Conservation (phyloP, 2,113 vertebrate genomes). For the Corythaixoides concolor region DNA sequence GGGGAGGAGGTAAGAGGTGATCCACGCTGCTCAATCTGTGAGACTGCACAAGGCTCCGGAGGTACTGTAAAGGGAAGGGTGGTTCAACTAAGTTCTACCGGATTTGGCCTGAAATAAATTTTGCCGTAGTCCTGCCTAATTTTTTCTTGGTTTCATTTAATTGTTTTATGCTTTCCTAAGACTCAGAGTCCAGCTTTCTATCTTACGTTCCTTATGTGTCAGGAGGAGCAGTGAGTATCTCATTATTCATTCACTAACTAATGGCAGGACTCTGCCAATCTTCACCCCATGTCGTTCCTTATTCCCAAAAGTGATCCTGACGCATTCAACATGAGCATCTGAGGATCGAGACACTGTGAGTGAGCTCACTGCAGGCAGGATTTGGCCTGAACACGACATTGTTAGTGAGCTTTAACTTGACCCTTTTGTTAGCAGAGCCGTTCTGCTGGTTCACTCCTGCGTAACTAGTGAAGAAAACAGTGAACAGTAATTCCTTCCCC, state of each 20-base stretch:
- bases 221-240: background rate
- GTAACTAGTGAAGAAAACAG: background rate
- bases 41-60: background rate
- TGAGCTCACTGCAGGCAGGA: background rate
- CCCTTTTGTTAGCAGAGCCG: fast-evolving
- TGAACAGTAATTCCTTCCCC: background rate
- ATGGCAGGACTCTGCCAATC: background rate
- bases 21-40: background rate
- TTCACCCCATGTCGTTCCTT: fast-evolving
- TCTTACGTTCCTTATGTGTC: background rate
- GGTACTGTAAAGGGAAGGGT: fast-evolving
- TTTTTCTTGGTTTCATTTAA: background rate
- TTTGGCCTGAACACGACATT: background rate
- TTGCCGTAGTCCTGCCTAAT: background rate
- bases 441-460: background rate
- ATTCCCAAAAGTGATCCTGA: background rate
- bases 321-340: background rate
- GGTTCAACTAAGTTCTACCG: background rate
- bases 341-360: fast-evolving
- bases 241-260: background rate
- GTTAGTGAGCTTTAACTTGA: background rate
- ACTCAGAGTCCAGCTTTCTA: background rate
- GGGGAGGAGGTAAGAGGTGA: background rate
- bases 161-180: no score
- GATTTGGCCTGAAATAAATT: background rate